Conservation (phyloP, 2,888 invertebrate genomes). For the Teinopalpus imperialis region DNA sequence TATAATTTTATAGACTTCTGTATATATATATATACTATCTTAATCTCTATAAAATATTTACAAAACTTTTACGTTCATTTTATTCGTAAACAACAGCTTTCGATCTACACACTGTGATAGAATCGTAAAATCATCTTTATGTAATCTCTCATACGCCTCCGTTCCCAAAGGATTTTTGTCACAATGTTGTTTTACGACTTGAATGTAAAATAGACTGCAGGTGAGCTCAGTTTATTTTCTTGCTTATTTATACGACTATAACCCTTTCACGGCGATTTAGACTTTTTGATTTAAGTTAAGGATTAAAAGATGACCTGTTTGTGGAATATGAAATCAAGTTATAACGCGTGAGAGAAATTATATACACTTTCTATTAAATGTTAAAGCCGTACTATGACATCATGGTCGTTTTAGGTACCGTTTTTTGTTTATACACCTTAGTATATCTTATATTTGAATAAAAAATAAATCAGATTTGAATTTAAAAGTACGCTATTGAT, state of each 20-base stretch:
- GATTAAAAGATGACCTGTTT: too few relatives aligned
- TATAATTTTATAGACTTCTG: slow-evolving; percentile 1
- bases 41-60: slow-evolving; percentile 36
- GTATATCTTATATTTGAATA: neutral
- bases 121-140: slow-evolving; percentile 76
- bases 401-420: too few relatives aligned
- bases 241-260: slow-evolving; percentile 25
- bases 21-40: too few relatives aligned
- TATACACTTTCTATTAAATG: too few relatives aligned
- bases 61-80: slow-evolving; percentile 60
- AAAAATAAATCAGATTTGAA: neutral
- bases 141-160: slow-evolving; percentile 55
- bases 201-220: slow-evolving; percentile 46
- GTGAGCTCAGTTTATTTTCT: slow-evolving; percentile 37
- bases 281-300: slow-evolving; percentile 8
- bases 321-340: too few relatives aligned
- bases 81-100: slow-evolving; percentile 63
- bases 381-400: too few relatives aligned
- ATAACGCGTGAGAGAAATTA: too few relatives aligned
- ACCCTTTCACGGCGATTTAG: neutral
- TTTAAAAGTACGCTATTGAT: slow-evolving; percentile 13
- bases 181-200: slow-evolving; percentile 67
- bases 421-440: too few relatives aligned
- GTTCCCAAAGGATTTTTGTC: slow-evolving; percentile 64
- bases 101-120: slow-evolving; percentile 58